Evolutionary conservation across 2,797 vertebrate genomes (phyloP).

Genomic region (Acropternis orthonyx): DNA sequence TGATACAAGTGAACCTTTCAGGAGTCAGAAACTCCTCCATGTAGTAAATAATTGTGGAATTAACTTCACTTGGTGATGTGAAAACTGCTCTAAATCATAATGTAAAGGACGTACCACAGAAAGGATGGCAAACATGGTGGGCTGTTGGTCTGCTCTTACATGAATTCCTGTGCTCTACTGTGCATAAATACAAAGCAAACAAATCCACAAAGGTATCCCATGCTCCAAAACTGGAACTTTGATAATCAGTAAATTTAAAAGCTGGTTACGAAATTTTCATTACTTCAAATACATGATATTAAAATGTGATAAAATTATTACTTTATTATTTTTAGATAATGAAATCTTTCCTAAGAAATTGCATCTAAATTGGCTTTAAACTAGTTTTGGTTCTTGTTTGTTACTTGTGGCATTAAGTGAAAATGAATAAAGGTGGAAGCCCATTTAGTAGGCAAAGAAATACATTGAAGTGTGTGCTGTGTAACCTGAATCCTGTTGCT

Average conservation of each 20-base stretch:
- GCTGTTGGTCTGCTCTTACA: background rate
- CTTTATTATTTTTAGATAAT: background rate
- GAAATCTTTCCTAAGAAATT: background rate
- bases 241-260: background rate
- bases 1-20: background rate
- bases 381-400: background rate
- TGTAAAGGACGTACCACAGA: background rate
- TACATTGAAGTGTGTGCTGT: background rate
- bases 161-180: background rate
- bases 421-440: background rate
- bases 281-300: background rate
- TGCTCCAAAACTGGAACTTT: background rate
- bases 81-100: background rate
- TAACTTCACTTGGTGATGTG: background rate
- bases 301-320: background rate
- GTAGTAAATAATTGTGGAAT: background rate
- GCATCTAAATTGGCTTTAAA: background rate
- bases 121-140: background rate
- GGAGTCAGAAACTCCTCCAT: background rate
- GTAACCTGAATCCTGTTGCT: background rate
- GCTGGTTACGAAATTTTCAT: background rate
- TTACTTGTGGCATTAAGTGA: background rate
- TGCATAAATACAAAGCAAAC: background rate
- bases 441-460: background rate
- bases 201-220: background rate